Evolutionary conservation across 2,113 vertebrate species (phyloP).

Genomic region (Saccopteryx leptura): DNA sequence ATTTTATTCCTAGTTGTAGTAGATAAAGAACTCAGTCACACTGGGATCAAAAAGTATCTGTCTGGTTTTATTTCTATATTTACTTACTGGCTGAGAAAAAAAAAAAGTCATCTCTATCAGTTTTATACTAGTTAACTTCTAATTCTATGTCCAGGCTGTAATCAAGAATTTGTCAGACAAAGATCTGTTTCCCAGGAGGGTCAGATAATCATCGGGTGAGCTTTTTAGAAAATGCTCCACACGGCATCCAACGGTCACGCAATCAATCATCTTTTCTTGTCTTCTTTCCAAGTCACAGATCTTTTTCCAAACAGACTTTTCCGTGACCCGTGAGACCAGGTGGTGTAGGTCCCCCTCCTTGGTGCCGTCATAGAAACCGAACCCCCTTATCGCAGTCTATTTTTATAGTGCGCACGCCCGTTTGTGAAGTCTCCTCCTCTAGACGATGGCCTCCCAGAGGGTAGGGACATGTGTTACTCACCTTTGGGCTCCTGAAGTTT

Average conservation of each 20-base stretch:
- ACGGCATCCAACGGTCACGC: not conserved
- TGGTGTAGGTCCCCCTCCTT: not conserved
- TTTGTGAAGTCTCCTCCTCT: not conserved
- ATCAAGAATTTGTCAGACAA: not conserved
- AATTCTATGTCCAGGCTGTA: not conserved
- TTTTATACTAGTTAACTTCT: slow-evolving; percentile 8
- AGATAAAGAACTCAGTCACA: not conserved
- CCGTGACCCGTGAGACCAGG: not conserved
- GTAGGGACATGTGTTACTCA: not conserved
- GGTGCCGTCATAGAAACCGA: not conserved
- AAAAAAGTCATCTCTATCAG: not conserved
- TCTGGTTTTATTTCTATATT: not conserved
- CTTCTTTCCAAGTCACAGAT: not conserved
- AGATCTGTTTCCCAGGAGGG: not conserved
- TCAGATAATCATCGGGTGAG: not conserved
- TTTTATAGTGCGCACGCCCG: not conserved
- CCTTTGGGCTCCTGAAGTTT: not conserved
- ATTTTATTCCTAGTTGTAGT: not conserved
- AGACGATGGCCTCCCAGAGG: not conserved
- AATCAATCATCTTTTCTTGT: not conserved
- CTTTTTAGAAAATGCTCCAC: not conserved
- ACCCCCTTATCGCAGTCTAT: not conserved
- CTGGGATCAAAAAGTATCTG: not conserved
- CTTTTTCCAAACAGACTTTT: not conserved
- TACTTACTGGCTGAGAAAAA: not conserved